Evolutionary conservation across 2,113 vertebrate species (phyloP), one percentile per base, ranked within the genome.

Genomic region (Alouatta palliata): DNA sequence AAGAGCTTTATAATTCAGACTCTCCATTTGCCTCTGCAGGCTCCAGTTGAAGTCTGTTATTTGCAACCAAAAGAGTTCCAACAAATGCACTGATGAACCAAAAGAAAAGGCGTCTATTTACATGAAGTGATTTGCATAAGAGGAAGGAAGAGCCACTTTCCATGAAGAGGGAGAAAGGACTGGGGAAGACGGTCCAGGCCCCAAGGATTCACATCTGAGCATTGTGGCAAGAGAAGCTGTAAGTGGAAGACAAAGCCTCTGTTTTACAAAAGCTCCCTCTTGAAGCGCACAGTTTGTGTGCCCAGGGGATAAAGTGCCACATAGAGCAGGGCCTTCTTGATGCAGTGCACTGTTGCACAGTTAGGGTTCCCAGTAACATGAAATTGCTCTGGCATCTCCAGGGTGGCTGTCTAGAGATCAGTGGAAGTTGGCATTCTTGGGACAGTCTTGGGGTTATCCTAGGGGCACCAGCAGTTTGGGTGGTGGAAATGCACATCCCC

Each of bases 11-110:
- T 87, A 92, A 73, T 90, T 71, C 83, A 86, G 58, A 75, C n/a
- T 16, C 43, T 40, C 87, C 43, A 54, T 70, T 87, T 71, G 23
- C 76, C 75, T 92, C 47, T 70, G 21, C 71, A 82, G 85, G 64
- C 90, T 94, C 43, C 13, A 52, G 54, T 47, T 45, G n/a, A 84
- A 80, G 66, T 61, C 71, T 85, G 52, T 45, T 84, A 82, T 92
- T 92, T 90, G 84, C 90, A 96, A 96, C 84, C 71, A 27, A 93
- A 96, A 96, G 83, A 61, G n/a, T 90, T 87, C 43, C 56, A 95
- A 94, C 70, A 92, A 92, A 77, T 32, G 27, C 64, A 73, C 81
- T 94, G 87, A 96, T 56, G 84, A 96, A 82, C n/a, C 3, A 32
- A 66, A 88, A 94, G 76, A 89, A 95, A 86, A 95, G 64, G 35